Evolutionary conservation across 2,888 invertebrate genomes (phyloP), one percentile per base, ranked within the genome.

Genomic region (Busseola fusca): DNA sequence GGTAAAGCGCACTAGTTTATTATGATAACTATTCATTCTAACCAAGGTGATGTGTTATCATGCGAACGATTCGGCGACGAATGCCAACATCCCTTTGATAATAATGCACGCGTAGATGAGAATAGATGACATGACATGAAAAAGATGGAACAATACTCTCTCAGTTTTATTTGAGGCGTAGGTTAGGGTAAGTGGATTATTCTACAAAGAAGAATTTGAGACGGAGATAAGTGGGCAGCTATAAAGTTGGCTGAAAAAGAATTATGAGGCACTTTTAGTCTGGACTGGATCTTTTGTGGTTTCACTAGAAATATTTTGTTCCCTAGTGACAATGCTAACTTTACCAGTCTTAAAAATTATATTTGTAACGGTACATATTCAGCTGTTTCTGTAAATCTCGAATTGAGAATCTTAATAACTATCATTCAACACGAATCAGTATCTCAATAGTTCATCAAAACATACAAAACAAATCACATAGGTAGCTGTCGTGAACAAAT

Each of bases 21-120:
- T n/a, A n/a, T n/a, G n/a, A n/a, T n/a, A n/a, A n/a, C n/a, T n/a
- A n/a, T n/a, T n/a, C n/a, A n/a, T n/a, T n/a, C n/a, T 82, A 76
- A 76, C 25, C 52, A 74, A 82, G 67, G 75, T 73, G 70, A 81
- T 65, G 73, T 48, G 62, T 68, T 85, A 83, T 78, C 76, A 21
- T 65, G 52, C n/a, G 64, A 59, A 77, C 64, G 45, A 79, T 69
- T 73, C 30, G 64, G 67, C 16, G 62, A 58, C 57, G 30, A 62
- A 68, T 25, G 64, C 68, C 56, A 85, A 80, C 80, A 83, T 86
- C 82, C 84, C 84, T 76, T 79, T 52, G 56, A 65, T 77, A 75
- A 83, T 85, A 83, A 71, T 72, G 50, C 25, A 62, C 16, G 59
- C 60, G 60, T 81, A 69, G 78, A 78, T 80, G 69, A 67, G 57